Percentiles rank a stretch among this genome's conserved stretches.
Conservation (phyloP, 2,888 invertebrate species). For the Clusia tigrina region DNA sequence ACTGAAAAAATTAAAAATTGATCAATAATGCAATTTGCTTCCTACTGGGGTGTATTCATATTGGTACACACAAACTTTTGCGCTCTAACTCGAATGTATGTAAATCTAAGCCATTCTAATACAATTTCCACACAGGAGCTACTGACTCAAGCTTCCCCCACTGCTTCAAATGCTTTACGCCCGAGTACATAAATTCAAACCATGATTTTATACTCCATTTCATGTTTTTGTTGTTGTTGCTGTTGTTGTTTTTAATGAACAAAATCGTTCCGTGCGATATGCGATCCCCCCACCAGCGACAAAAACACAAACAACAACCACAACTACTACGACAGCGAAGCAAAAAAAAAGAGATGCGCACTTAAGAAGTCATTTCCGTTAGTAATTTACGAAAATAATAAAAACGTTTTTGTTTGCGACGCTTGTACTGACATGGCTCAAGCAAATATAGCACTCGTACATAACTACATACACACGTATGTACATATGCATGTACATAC, state of each 20-base stretch:
- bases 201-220: background rate
- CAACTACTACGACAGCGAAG: background rate
- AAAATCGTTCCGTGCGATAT: too few species aligned
- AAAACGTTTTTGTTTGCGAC: background rate
- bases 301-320: background rate
- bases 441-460: background rate
- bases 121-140: background rate
- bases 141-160: too few species aligned
- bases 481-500: slow-evolving; percentile 9
- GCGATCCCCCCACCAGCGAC: slow-evolving; percentile 33
- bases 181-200: background rate
- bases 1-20: too few species aligned
- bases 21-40: too few species aligned
- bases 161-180: background rate
- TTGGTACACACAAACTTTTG: too few species aligned
- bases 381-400: slow-evolving; percentile 21
- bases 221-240: background rate
- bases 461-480: background rate
- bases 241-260: too few species aligned
- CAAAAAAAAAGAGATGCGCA: slow-evolving; percentile 2
- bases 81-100: too few species aligned
- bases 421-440: background rate
- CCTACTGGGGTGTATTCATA: too few species aligned
- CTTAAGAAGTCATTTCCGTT: slow-evolving; percentile 27
- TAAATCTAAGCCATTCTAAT: background rate